Evolutionary conservation across 37 sponge, comb jelly and placozoan genomes (phyloP), one percentile per base, ranked within the genome.

Genomic region (Ianthella basta): DNA sequence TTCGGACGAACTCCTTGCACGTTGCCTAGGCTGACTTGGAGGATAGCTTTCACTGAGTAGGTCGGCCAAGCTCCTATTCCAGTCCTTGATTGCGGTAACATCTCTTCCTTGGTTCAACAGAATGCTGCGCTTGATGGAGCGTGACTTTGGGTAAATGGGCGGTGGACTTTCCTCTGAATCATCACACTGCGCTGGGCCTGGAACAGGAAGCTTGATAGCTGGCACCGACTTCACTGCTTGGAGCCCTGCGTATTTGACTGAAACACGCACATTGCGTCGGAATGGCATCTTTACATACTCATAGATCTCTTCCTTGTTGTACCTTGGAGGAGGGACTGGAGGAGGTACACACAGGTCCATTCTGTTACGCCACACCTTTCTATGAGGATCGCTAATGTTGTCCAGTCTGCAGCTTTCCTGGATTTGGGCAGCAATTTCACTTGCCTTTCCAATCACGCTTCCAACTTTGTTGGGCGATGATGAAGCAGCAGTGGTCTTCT

Each of bases 261-360:
- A 75, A 24, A 75, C 78, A 23, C 54, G 78, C 24, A 36, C 38
- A 24, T 75, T 75, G 24, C 78, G 37, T 41, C 78, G 20, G 25
- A 75, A 75, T 32, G 78, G 78, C 78, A 75, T 75, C 10, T 75
- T 75, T 25, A 44, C 78, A 41, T 75, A 75, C 18, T 39, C 78
- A 24, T 75, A 75, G 37, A 75, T 53, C 21, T 75, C 78, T 3
- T 30, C 70, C 4, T 69, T 1, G 21, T 18, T 32, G 21, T 36
- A 24, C 12, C 24, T 15, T n/a, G 14, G 54, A 24, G 78, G 78
- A 75, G 78, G 24, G 16, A 36, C 44, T 21, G 44, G 44, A 13
- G 27, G 27, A 36, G 24, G 78, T 15, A 40, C 32, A 13, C 36
- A 53, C 23, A 41, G 78, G 40, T 75, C 78, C 44, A 72, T 23